Evolutionary conservation across 2,888 invertebrate genomes (phyloP).

Genomic region (Cantharis rufa): DNA sequence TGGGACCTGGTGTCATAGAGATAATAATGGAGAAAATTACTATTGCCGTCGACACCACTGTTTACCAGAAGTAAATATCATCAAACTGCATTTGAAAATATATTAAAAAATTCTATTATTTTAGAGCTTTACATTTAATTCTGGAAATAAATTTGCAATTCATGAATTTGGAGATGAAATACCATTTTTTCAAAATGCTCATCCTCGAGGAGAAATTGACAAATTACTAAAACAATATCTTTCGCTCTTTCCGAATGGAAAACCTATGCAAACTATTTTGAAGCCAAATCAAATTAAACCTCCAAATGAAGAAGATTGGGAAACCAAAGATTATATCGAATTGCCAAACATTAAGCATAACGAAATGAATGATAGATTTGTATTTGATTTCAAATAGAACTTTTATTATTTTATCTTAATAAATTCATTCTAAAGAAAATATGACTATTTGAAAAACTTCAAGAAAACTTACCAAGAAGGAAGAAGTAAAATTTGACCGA

Average conservation of each 20-base stretch:
- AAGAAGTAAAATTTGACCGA: no score
- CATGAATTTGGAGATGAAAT: slow-evolving; percentile 61
- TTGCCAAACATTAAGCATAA: slow-evolving; percentile 51
- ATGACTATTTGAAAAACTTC: no score
- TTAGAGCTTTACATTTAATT: slow-evolving; percentile 63
- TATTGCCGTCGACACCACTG: slow-evolving; percentile 78
- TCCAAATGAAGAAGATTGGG: slow-evolving; percentile 66
- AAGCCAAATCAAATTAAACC: slow-evolving; percentile 58
- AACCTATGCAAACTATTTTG: slow-evolving; percentile 64
- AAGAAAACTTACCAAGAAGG: no score
- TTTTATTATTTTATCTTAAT: neutral
- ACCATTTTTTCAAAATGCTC: slow-evolving; percentile 68
- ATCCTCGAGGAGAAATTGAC: slow-evolving; percentile 55
- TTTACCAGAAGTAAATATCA: slow-evolving; percentile 65
- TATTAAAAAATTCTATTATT: neutral
- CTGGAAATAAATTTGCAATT: slow-evolving; percentile 56
- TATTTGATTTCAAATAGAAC: neutral
- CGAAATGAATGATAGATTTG: neutral
- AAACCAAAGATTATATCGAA: slow-evolving; percentile 70
- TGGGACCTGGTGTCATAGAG: slow-evolving; percentile 76
- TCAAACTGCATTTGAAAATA: neutral
- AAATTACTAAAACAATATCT: slow-evolving; percentile 64
- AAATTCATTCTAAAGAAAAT: no score
- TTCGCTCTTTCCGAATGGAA: slow-evolving; percentile 64
- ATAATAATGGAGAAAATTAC: slow-evolving; percentile 66